Base-by-base conservation (phyloP, 2,888 invertebrate genomes). In the Drosophila lutescens region DNA sequence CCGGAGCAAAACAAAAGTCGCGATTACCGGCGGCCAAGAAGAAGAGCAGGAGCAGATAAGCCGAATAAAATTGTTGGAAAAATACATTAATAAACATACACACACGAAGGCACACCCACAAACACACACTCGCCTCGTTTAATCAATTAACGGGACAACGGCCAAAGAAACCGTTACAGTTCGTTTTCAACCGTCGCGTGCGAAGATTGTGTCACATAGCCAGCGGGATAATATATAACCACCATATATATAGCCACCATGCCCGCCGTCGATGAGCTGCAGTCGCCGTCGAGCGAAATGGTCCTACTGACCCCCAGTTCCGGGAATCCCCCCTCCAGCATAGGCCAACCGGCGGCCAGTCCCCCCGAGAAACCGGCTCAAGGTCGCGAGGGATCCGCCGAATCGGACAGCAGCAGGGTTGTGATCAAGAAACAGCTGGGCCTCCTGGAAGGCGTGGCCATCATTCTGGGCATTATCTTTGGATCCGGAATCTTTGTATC, bases 401-500 rank as follows among this genome's bases (percentile, higher is more conserved):
- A 88, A 26, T 87, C 85, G 8, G 59, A 74, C 30, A 79, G 49
- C 54, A 90, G 86, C 49, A 80, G 94, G 91, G 94, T 96, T 17
- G 94, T 95, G 90, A 95, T 98, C 94, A 97, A 97, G 89, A 97
- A 98, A 91, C 96, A 97, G 90, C 93, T 98, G 17, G 98, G 98
- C 0, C 93, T 98, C 49, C 92, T 97, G 8, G 98, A 98, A 93
- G 98, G 98, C 10, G 96, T 98, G 17, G 97, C 98, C 38, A 97
- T 98, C 78, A 98, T 98, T 89, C 93, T 98, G 70, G 98, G 98
- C 62, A 97, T 98, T 60, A 98, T 98, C 84, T 96, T 98, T 88
- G 99, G 99, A 15, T 98, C 98, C 78, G 97, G 97, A 34, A 99
- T 99, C 89, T 99, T 99, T 91, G 96, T 99, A 77, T 97, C 98